Evolutionary conservation across 2,113 vertebrate species (phyloP), one percentile per base, ranked within the genome.

Genomic region (Smithornis capensis): DNA sequence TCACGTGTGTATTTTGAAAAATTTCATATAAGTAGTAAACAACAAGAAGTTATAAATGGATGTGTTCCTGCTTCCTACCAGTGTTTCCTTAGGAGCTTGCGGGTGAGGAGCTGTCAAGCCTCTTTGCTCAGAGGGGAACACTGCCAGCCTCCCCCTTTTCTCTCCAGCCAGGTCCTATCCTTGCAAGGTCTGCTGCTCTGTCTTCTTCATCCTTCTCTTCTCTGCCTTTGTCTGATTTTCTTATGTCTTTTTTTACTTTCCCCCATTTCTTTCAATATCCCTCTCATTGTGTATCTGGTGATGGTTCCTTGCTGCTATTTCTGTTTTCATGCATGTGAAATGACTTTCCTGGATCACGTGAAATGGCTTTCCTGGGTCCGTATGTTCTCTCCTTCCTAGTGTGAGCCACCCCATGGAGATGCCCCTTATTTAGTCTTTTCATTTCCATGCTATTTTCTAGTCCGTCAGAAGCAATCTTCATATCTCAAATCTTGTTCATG

Each of bases 401-500:
- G n/a, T 33, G 44, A 92, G 70, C 81, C 92, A 42, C 53, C 87
- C 64, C 22, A 19, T 29, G 22, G 40, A 86, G 86, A 75, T 1
- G 3, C 19, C 62, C 18, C 57, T 86, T 92, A 52, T 82, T 93
- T 92, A 81, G 40, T 62, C 45, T 92, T 78, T 80, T 74, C 42
- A 73, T 60, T 88, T 83, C 85, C 69, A 19, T 3, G 3, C 62
- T 76, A 59, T 79, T 90, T 87, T 87, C 70, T 87, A 71, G 21
- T 52, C 87, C 0, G 0, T 90, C 29, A 3, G 65, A 90, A 68
- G 40, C 0, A 0, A 90, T 18, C 42, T 84, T 87, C 5, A 1
- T 59, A 55, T 29, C 80, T 87, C 42, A 53, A 44, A 82, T 62
- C 50, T 62, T 15, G 0, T 77, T 92, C 56, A 23, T 40, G 21